Evolutionary conservation across 2,888 invertebrate species (phyloP), one percentile per base, ranked within the genome.

Genomic region (Platynereis dumerilii): DNA sequence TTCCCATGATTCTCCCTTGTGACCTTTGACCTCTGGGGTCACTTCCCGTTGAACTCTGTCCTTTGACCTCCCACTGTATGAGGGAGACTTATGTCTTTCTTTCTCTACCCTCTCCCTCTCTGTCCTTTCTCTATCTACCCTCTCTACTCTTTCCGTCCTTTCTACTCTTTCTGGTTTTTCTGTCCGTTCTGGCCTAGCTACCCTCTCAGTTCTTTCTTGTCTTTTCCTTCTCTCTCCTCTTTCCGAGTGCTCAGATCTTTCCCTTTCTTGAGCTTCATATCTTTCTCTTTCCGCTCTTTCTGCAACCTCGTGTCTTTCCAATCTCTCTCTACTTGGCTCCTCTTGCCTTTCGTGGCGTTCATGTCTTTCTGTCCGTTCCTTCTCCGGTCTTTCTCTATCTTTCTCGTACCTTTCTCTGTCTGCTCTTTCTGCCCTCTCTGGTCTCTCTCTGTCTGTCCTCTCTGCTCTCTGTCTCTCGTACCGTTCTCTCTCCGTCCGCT

Each of bases 11-110:
- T 34, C 34, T 12, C 34, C 34, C 12, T 34, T 34, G 12, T 34
- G 34, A 34, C 48, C 48, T 48, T 48, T 48, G 48, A 48, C 48
- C 48, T 22, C 48, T 5, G 48, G 48, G 34, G 34, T 34, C 34
- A 34, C 34, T 5, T 34, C 34, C 12, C 34, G 5, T 34, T 5
- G 34, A 34, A 5, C 34, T 34, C 34, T 34, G 34, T 34, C 34
- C 34, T 34, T 34, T 12, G 34, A 48, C 48, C 48, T 48, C 7
- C 22, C 17, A 20, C 17, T 5, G n/a, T 5, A 22, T 10, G 3
- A 12, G 17, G 22, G 48, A 5, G n/a, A n/a, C 17, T 48, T 48
- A 20, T 48, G 48, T 20, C 22, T 48, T 5, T 48, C 48, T 48
- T 48, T 48, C 22, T 48, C 22, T 22, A 48, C 48, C n/a, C 22